These are phyloP conservation scores for Paralinhomoeus sp. DNA, from an alignment of 2,888 invertebrate species.

Conservation along the genomic window DNA sequence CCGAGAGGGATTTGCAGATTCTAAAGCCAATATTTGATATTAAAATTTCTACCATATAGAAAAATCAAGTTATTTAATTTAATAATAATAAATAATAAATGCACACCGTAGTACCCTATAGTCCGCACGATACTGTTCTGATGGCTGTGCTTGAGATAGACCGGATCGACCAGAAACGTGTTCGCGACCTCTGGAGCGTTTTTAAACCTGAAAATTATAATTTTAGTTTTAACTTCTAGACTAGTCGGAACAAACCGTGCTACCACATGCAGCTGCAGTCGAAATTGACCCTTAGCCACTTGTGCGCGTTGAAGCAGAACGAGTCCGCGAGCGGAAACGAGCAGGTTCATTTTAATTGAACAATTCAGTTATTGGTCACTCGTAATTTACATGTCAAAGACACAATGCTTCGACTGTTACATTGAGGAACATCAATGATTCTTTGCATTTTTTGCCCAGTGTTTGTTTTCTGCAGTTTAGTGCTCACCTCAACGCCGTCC, in stretches of 20 bases:
- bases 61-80: too few species aligned
- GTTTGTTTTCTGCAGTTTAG: too few species aligned
- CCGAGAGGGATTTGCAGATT: conserved; percentile 45
- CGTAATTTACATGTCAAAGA: too few species aligned
- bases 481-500: conserved; percentile 51
- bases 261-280: conserved; percentile 98
- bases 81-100: too few species aligned
- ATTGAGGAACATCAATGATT: too few species aligned
- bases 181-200: conserved; percentile 74
- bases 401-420: too few species aligned
- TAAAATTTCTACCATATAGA: too few species aligned
- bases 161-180: conserved; percentile 89
- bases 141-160: conserved; percentile 90
- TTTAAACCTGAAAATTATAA: conserved; percentile 71
- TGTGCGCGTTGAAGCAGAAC: conserved; percentile 90
- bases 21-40: too few species aligned
- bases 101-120: conserved; percentile 12
- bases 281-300: conserved; percentile 96
- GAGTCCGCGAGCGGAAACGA: conserved; percentile 64
- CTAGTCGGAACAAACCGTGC: conserved; percentile 32
- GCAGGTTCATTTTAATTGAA: too few species aligned
- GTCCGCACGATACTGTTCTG: conserved; percentile 36
- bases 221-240: conserved; percentile 85
- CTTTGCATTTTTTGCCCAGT: too few species aligned
- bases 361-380: too few species aligned